Evolutionary conservation across 2,797 vertebrate species (phyloP).

Genomic region (Lemur catta): DNA sequence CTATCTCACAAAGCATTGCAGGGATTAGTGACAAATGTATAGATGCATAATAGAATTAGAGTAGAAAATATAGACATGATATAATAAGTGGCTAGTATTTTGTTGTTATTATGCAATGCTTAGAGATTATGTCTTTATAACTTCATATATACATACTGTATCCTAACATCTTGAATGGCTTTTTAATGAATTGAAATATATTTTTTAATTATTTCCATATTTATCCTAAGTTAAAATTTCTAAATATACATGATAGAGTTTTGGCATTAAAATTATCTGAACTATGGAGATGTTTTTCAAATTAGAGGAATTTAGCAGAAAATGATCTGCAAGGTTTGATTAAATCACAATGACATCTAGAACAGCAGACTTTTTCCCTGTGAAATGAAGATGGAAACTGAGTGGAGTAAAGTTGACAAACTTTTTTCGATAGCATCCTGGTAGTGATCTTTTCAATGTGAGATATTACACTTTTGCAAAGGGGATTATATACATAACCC

Average conservation of each 20-base stretch:
- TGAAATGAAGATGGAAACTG: not conserved
- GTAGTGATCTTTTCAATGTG: not conserved
- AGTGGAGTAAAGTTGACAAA: not conserved
- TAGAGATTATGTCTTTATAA: not conserved
- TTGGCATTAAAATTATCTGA: not conserved
- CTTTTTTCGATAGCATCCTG: not conserved
- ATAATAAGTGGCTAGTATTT: not conserved
- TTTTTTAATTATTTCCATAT: not conserved
- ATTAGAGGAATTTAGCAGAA: slow-evolving; percentile 30
- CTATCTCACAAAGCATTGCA: not conserved
- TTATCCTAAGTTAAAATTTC: not conserved
- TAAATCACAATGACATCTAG: not conserved
- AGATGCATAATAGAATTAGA: not conserved
- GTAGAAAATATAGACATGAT: not conserved
- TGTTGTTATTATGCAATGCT: not conserved
- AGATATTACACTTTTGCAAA: not conserved
- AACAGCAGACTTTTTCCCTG: not conserved
- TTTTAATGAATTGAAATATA: not conserved
- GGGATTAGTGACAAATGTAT: not conserved
- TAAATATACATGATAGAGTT: not conserved
- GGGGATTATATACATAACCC: slow-evolving; percentile 27
- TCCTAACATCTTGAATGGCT: not conserved
- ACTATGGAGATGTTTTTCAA: not conserved
- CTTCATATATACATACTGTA: not conserved
- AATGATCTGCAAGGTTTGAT: not conserved